Conservation (phyloP, 23 tunicate species). For the Clavelina lepadiformis region DNA sequence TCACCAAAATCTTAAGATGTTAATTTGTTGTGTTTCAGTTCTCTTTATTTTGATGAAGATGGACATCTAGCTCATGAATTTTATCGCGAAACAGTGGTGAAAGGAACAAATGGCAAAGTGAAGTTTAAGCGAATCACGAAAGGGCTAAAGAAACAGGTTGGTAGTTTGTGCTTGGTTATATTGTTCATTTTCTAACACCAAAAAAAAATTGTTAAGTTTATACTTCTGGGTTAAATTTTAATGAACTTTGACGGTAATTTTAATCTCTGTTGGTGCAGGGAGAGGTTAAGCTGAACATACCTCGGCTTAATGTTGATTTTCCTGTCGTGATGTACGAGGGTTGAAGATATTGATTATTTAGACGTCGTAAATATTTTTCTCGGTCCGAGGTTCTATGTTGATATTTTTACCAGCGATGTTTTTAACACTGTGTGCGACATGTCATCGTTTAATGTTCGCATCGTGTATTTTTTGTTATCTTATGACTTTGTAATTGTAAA, state of each 20-base stretch:
- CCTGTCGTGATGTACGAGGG: conserved; percentile 82
- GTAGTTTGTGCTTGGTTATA: background rate
- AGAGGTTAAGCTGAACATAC: conserved; percentile 53
- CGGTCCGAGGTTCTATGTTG: too few species aligned
- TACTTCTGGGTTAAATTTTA: background rate
- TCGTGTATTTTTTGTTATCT: too few species aligned
- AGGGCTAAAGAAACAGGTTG: conserved; percentile 47
- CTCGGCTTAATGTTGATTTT: conserved; percentile 65
- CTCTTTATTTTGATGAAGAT: conserved; percentile 92
- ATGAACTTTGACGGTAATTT: background rate
- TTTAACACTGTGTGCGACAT: too few species aligned
- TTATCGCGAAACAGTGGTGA: conserved; percentile 48
- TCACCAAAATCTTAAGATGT: background rate
- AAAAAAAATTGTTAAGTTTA: background rate
- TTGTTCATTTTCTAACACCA: background rate
- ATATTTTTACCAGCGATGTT: too few species aligned
- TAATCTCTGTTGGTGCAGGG: conserved; percentile 34
- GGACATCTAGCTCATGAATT: conserved; percentile 94
- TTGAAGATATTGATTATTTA: too few species aligned
- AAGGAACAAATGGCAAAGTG: conserved; percentile 23
- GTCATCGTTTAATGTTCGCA: too few species aligned
- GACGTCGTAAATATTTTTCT: too few species aligned
- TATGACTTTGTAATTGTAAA: too few species aligned
- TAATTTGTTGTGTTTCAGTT: conserved; percentile 34
- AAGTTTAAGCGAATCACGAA: conserved; percentile 42